A percentile compares a stretch with the other conserved stretches of the same genome.
Evolutionary conservation across 1,140 invertebrate genomes (phyloP).

Genomic region (Panagrolaimus sp.): DNA sequence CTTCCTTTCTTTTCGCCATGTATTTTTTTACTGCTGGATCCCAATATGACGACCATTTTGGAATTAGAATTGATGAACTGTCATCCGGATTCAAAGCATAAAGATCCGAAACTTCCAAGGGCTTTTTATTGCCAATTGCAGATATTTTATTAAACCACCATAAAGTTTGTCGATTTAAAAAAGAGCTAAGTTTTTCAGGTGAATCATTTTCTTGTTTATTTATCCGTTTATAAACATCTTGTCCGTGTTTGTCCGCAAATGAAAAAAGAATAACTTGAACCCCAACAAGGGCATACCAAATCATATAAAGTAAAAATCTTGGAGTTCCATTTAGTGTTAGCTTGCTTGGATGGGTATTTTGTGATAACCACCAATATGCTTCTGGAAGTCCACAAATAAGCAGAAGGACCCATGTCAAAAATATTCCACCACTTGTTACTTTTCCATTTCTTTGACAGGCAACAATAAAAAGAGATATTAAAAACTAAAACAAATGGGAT

Average conservation of each 20-base stretch:
- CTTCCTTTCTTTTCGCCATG: neutral
- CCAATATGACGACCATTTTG: slow-evolving; percentile 49
- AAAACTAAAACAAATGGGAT: slow-evolving; percentile 17
- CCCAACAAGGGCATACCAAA: slow-evolving; percentile 43
- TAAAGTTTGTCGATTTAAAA: slow-evolving; percentile 45
- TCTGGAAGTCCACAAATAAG: slow-evolving; percentile 52
- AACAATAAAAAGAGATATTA: slow-evolving; percentile 46
- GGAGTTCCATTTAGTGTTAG: slow-evolving; percentile 30
- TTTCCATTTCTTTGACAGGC: slow-evolving; percentile 40
- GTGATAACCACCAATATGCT: slow-evolving; percentile 41
- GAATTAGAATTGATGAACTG: slow-evolving; percentile 38
- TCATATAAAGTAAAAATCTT: slow-evolving; percentile 37
- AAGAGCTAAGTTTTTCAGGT: slow-evolving; percentile 48
- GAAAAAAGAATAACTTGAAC: slow-evolving; percentile 42
- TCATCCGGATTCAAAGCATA: slow-evolving; percentile 46
- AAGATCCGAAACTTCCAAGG: slow-evolving; percentile 44
- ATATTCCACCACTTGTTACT: slow-evolving; percentile 51
- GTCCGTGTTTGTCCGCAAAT: slow-evolving; percentile 40
- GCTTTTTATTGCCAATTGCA: slow-evolving; percentile 38
- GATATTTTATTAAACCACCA: slow-evolving; percentile 55
- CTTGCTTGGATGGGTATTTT: slow-evolving; percentile 22
- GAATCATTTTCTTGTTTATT: slow-evolving; percentile 30
- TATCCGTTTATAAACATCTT: slow-evolving; percentile 22
- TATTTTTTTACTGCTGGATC: slow-evolving; percentile 12
- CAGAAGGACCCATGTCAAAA: slow-evolving; percentile 51